Percentiles rank a stretch among this genome's conserved stretches.
Evolutionary conservation across 2,797 vertebrate genomes (phyloP).

Genomic region (Chelidonichthys spinosus): DNA sequence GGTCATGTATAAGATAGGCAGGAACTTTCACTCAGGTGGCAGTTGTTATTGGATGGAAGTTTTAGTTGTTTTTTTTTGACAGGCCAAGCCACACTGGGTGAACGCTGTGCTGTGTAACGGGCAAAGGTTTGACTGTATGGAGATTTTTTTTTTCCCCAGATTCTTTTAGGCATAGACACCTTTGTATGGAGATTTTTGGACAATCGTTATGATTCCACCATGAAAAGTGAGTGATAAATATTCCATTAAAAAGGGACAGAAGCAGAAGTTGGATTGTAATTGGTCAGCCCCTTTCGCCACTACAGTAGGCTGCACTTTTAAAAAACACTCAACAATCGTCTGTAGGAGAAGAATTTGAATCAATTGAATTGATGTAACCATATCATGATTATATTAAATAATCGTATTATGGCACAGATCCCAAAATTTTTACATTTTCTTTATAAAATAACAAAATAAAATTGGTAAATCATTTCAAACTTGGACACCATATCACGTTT

Average conservation of each 20-base stretch:
- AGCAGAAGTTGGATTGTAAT: no score
- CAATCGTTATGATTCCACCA: no score
- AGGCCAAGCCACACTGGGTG: background rate
- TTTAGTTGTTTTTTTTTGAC: background rate
- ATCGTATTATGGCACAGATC: background rate
- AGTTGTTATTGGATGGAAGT: background rate
- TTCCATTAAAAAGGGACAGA: no score
- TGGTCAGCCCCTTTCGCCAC: no score
- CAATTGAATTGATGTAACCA: no score
- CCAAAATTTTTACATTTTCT: background rate
- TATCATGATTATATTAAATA: no score
- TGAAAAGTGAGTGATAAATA: background rate
- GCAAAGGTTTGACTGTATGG: background rate
- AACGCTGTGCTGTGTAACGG: background rate
- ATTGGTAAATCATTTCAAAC: background rate
- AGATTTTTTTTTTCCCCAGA: background rate
- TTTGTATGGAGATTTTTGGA: background rate
- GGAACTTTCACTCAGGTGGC: background rate
- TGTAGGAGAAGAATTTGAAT: background rate
- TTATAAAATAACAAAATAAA: no score
- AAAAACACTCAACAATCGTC: background rate
- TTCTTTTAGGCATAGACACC: no score
- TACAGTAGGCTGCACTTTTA: background rate
- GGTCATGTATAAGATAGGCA: background rate
- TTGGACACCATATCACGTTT: constrained; percentile 44